phyloP scores from a whole-genome alignment of 2,797 vertebrate genomes.

The Acrocephalus scirpaceus region DNA sequence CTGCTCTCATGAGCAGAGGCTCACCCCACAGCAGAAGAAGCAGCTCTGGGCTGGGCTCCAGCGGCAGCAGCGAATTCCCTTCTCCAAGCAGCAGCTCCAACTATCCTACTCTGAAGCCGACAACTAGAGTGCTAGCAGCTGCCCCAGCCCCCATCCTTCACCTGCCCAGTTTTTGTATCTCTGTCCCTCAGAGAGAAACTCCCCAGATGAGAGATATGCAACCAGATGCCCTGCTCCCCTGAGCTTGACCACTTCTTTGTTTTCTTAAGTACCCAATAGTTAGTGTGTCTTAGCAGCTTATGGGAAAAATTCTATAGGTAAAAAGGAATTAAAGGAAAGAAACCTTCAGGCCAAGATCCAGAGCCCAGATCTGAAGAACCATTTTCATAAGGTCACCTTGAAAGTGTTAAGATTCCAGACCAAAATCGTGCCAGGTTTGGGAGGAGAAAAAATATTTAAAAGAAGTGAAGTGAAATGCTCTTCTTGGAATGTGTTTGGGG shows the following conservation, averaged over 20 bases:
- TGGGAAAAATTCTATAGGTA: neutral
- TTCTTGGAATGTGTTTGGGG: neutral
- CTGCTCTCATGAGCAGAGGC: too few relatives aligned
- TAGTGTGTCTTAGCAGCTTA: neutral
- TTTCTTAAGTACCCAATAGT: neutral
- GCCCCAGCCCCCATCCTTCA: neutral
- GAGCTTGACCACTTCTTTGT: neutral
- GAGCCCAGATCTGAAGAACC: neutral
- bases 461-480: neutral
- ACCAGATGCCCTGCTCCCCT: neutral
- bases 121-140: too few relatives aligned
- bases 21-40: too few relatives aligned
- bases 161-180: neutral
- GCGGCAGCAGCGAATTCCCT: too few relatives aligned
- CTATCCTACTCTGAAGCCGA: too few relatives aligned
- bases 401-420: neutral
- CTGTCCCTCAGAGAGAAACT: neutral
- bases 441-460: neutral
- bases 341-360: neutral
- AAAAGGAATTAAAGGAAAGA: neutral
- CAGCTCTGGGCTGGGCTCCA: too few relatives aligned
- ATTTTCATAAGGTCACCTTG: neutral
- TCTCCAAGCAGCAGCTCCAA: too few relatives aligned
- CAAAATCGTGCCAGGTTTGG: neutral
- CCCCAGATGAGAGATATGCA: neutral